These are phyloP conservation scores for Spilosoma lubricipeda DNA, from an alignment of 2,888 invertebrate genomes.

Conservation along the genomic window DNA sequence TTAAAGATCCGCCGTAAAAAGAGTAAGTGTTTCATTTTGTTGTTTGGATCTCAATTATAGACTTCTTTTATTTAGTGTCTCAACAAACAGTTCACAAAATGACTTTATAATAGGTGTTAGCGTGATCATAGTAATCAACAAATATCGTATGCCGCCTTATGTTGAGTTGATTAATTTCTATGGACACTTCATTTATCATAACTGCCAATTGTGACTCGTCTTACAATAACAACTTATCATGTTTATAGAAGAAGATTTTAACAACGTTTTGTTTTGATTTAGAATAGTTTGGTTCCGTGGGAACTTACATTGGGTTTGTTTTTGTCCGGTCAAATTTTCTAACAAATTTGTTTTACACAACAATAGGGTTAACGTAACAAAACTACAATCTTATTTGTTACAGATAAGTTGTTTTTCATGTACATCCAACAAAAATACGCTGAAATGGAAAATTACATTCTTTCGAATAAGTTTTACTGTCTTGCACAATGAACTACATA, in stretches of 20 bases:
- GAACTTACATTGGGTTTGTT: slow-evolving; percentile 35
- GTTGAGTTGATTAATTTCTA: slow-evolving; percentile 52
- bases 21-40: slow-evolving; percentile 55
- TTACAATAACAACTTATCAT: slow-evolving; percentile 22
- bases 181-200: slow-evolving; percentile 48
- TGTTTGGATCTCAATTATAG: slow-evolving; percentile 18
- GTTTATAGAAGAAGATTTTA: slow-evolving; percentile 24
- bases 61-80: slow-evolving; percentile 34
- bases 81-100: slow-evolving; percentile 19
- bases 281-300: slow-evolving; percentile 39
- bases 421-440: background rate
- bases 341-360: slow-evolving; percentile 35
- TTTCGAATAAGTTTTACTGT: background rate
- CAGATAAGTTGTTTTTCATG: background rate
- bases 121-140: slow-evolving; percentile 31
- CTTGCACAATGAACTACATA: background rate
- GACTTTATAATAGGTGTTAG: slow-evolving; percentile 28
- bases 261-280: slow-evolving; percentile 31
- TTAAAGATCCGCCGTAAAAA: slow-evolving; percentile 68
- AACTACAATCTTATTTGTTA: background rate
- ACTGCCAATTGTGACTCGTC: slow-evolving; percentile 36
- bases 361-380: slow-evolving; percentile 18
- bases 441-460: background rate
- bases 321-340: slow-evolving; percentile 25
- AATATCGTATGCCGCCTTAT: slow-evolving; percentile 49